Percentiles rank a stretch among this genome's conserved stretches.
phyloP scores from a whole-genome alignment of 2,888 invertebrate species.

The Campoplex capitator region DNA sequence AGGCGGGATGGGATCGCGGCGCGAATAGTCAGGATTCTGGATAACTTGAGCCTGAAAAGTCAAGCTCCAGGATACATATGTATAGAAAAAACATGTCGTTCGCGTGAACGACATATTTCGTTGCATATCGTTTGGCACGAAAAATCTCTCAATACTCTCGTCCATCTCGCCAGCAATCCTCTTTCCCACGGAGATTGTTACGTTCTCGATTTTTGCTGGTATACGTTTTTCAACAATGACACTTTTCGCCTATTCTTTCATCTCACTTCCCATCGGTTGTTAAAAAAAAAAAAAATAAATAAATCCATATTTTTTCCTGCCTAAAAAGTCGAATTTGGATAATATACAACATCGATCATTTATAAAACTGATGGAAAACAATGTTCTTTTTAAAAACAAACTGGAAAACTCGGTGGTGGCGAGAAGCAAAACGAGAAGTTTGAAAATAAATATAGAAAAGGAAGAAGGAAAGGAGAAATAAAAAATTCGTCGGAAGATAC shows the following conservation, averaged over 20 bases:
- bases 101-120: background rate
- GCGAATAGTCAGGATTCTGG: conserved; percentile 28
- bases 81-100: background rate
- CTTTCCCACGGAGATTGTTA: too few relatives aligned
- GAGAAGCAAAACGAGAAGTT: background rate
- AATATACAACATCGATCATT: too few relatives aligned
- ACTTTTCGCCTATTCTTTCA: background rate
- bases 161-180: background rate
- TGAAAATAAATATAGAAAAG: background rate
- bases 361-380: too few relatives aligned
- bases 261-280: background rate
- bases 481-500: background rate
- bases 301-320: too few relatives aligned
- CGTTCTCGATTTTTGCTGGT: too few relatives aligned
- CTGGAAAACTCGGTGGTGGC: background rate
- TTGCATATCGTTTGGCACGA: conserved; percentile 22
- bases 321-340: too few relatives aligned
- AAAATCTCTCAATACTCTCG: conserved; percentile 2
- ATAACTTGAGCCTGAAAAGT: conserved; percentile 25
- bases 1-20: conserved; percentile 24
- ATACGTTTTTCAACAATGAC: conserved; percentile 4
- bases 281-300: too few relatives aligned
- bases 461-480: conserved; percentile 10
- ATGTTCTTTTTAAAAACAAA: too few relatives aligned
- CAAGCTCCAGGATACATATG: conserved; percentile 3